Evolutionary conservation across 1,140 invertebrate genomes (phyloP).

Genomic region (Rhopalosiphum maidis): DNA sequence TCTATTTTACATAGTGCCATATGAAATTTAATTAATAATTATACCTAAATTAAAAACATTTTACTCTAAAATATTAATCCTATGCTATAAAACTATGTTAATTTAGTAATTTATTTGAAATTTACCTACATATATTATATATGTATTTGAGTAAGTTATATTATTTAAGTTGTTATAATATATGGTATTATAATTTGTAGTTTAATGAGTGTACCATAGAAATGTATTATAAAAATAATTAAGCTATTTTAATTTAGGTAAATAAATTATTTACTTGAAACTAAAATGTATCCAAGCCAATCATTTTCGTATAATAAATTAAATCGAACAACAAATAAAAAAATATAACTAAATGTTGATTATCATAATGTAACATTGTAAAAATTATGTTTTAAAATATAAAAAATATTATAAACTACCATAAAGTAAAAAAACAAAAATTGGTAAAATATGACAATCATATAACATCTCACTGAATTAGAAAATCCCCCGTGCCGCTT

Average conservation of each 20-base stretch:
- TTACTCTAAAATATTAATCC: not conserved
- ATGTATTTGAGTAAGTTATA: not conserved
- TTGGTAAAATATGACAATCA: conserved; percentile 14
- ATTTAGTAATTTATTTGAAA: not conserved
- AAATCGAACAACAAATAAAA: not conserved
- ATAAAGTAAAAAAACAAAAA: not conserved
- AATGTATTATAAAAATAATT: not conserved
- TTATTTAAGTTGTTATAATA: not conserved
- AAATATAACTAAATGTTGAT: not conserved
- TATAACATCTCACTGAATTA: not conserved
- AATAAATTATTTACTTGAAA: not conserved
- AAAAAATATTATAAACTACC: not conserved
- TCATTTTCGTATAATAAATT: not conserved
- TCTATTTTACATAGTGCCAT: not conserved
- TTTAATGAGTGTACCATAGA: not conserved
- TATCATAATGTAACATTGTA: not conserved
- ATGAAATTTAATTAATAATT: not conserved
- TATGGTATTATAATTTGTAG: not conserved
- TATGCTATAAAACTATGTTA: not conserved
- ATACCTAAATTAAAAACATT: not conserved
- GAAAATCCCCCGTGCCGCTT: not conserved
- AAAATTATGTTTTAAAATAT: not conserved
- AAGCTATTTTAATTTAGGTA: not conserved
- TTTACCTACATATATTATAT: not conserved
- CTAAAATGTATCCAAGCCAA: not conserved